A percentile compares a stretch with the other conserved stretches of the same genome.
Conservation (phyloP, 2,113 vertebrate species). For the Eublepharis macularius region DNA sequence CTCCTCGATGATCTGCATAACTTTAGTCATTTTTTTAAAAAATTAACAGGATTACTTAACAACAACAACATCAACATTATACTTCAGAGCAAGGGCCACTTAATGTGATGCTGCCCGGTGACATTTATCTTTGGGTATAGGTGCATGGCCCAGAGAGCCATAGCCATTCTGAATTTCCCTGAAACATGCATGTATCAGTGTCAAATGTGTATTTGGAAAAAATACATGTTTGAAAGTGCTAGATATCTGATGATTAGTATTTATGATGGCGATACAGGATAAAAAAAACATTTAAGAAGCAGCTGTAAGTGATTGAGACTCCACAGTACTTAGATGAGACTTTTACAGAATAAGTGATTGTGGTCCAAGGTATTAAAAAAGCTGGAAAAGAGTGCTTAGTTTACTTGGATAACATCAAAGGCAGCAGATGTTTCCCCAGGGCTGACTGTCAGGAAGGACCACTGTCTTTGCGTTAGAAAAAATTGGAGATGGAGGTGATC, state of each 20-base stretch:
- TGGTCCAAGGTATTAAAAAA: neutral
- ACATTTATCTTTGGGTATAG: neutral
- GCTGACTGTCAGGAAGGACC: neutral
- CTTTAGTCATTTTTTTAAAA: neutral
- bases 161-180: neutral
- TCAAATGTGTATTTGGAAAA: neutral
- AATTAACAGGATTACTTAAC: neutral
- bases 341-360: neutral
- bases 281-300: neutral
- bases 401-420: constrained; percentile 4
- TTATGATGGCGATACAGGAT: neutral
- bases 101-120: neutral
- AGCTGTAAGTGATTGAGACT: neutral
- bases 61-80: too few relatives aligned
- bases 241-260: neutral
- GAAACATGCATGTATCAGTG: neutral
- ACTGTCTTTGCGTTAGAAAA: neutral
- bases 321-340: neutral
- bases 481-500: neutral
- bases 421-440: neutral
- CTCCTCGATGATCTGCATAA: neutral
- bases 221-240: neutral
- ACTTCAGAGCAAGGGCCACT: neutral
- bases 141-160: neutral
- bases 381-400: neutral